Percentiles rank a stretch among this genome's conserved stretches.
Conservation (phyloP, 2,113 vertebrate genomes). For the Caranx ignobilis region DNA sequence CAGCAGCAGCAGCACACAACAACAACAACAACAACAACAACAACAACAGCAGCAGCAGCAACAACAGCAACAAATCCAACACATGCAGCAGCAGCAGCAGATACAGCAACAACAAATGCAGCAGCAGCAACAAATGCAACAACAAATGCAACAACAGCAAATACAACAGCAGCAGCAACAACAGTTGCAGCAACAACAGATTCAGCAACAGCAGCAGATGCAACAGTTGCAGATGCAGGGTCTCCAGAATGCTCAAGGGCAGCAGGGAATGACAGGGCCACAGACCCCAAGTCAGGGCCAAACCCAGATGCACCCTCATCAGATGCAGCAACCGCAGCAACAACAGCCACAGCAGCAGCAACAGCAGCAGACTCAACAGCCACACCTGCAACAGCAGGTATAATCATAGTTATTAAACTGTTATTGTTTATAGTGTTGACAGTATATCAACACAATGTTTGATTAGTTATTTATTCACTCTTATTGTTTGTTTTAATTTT, state of each 20-base stretch:
- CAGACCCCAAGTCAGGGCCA: constrained; percentile 84
- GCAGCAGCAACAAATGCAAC: constrained; percentile 72
- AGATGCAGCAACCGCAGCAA: constrained; percentile 84
- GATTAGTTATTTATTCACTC: not conserved
- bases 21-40: constrained; percentile 72
- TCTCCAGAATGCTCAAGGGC: constrained; percentile 84
- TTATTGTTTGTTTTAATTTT: constrained; percentile 51
- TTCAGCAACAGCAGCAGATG: constrained; percentile 81
- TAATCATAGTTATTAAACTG: constrained; percentile 53
- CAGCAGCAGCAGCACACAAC: constrained; percentile 76
- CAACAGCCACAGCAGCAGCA: constrained; percentile 84
- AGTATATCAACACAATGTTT: not conserved
- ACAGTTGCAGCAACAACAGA: constrained; percentile 75
- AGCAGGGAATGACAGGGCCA: constrained; percentile 86
- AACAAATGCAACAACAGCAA: constrained; percentile 75
- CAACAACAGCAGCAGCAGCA: constrained; percentile 82
- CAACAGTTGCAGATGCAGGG: constrained; percentile 86
- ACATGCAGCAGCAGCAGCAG: constrained; percentile 86
- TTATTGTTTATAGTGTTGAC: constrained; percentile 27
- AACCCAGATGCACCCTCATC: constrained; percentile 88
- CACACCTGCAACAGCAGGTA: constrained; percentile 83
- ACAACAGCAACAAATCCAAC: constrained; percentile 83
- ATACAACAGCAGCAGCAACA: constrained; percentile 75
- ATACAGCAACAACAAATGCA: constrained; percentile 84
- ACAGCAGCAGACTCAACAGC: constrained; percentile 83